Evolutionary conservation across 1,140 invertebrate genomes (phyloP), one percentile per base, ranked within the genome.

Genomic region (Maconellicoccus hirsutus): DNA sequence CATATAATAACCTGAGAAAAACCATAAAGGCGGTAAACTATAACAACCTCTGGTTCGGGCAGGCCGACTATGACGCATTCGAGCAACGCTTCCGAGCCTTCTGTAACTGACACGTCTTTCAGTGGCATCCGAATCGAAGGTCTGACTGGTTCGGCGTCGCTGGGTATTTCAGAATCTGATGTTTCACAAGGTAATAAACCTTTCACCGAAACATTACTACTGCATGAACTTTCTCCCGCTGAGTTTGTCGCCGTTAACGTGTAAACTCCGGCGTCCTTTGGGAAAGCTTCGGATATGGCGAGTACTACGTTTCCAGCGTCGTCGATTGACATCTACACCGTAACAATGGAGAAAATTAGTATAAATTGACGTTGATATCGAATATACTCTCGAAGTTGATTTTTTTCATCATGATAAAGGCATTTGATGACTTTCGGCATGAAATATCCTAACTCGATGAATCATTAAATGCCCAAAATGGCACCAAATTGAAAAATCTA

Each of bases 21-120:
- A 10, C 3, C 4, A 22, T 33, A 27, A 52, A 3, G n/a, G n/a
- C n/a, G n/a, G n/a, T n/a, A n/a, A n/a, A n/a, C n/a, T n/a, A 52
- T 16, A 14, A 52, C 3, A 77, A 87, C 89, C 81, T 91, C 90
- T 0, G 91, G 92, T 79, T 91, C 89, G 0, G 92, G 92, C 76
- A 91, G 87, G 0, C 90, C 91, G 70, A 90, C 83, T 75, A 94
- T 92, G 59, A 92, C 82, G 77, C 90, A 92, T 75, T 91, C 90
- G 70, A 94, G 79, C 59, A 86, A 81, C 3, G 88, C 86, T 23
- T 83, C 83, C 7, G 84, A 84, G 8, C 90, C 90, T 79, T 92
- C 90, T 29, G 82, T 82, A n/a, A 87, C 84, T 19, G 81, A 82
- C 7, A 84, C 78, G 79, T 92, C 86, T 77, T 86, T 85, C 8